phyloP scores from a whole-genome alignment of 2,888 invertebrate genomes.

The Tupiocoris notatus region DNA sequence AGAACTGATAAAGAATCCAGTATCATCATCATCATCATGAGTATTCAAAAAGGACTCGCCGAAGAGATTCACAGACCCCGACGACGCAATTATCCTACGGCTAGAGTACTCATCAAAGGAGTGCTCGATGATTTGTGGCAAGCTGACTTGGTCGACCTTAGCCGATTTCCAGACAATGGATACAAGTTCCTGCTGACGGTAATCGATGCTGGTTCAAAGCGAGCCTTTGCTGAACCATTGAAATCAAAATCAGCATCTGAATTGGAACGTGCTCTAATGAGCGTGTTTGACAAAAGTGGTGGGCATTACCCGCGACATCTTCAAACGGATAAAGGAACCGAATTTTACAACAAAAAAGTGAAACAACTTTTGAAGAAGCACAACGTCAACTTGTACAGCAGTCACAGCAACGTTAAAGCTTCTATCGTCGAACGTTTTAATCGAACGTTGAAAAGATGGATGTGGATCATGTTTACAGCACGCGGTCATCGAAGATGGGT shows the following conservation, averaged over 20 bases:
- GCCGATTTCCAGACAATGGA: slow-evolving; percentile 9
- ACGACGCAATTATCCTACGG: slow-evolving; percentile 21
- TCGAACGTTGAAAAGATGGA: slow-evolving; percentile 39
- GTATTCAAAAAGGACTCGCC: not conserved
- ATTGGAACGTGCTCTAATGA: slow-evolving; percentile 14
- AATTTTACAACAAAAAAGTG: slow-evolving; percentile 45
- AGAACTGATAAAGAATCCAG: not conserved
- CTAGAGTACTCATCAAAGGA: slow-evolving; percentile 38
- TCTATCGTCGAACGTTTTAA: slow-evolving; percentile 45
- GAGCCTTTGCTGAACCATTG: slow-evolving; percentile 27
- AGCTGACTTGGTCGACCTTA: slow-evolving; percentile 43
- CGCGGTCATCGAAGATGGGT: slow-evolving; percentile 40
- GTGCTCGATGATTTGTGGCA: slow-evolving; percentile 40
- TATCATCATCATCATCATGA: too few species aligned
- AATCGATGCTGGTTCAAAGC: slow-evolving; percentile 35
- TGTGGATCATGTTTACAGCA: slow-evolving; percentile 41
- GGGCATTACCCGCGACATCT: slow-evolving; percentile 41
- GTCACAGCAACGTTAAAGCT: slow-evolving; percentile 40
- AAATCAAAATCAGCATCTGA: slow-evolving; percentile 40
- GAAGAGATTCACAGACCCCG: slow-evolving; percentile 40
- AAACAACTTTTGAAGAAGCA: slow-evolving; percentile 39
- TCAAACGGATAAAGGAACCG: slow-evolving; percentile 45
- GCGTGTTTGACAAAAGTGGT: not conserved
- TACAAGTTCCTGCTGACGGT: slow-evolving; percentile 37
- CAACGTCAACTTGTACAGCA: slow-evolving; percentile 45